Base-by-base conservation (phyloP, 2,797 vertebrate genomes). In the Spea hammondii region DNA sequence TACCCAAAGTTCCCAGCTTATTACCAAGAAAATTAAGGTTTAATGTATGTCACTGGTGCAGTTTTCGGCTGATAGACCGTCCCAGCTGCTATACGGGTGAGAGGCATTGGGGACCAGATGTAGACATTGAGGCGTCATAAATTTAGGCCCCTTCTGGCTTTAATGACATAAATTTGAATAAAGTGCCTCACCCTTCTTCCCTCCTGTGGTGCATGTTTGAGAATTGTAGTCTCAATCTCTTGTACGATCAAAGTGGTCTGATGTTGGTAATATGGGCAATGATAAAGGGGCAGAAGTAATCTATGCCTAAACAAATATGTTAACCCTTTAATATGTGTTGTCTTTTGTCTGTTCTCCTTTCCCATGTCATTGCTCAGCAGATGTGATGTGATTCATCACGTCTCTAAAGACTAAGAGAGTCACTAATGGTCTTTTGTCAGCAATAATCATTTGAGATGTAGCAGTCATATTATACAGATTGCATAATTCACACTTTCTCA, bases 121-220 rank as follows among this genome's bases (percentile, higher is more conserved):
- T 57, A 82, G 79, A 73, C 79, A 82, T 82, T 82, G 69, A 74
- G 70, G 75, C 74, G 45, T 74, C 70, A 78, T 82, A 77, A 82
- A 82, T 78, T 50, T 65, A 72, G 53, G 70, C 70, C 65, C 65
- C 80, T 69, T 77, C 80, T 70, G 80, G 70, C 70, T 70, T 50
- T 49, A 48, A 77, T 74, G 65, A 71, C 80, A 78, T 70, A 48
- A 70, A 82, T 82, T 59, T 82, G 51, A 70, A 82, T 82, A 82
- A 74, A 60, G 74, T 77, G 57, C 57, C 77, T 66, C 77, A 55
- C 77, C 64, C 53, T 55, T 17, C 12, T 17, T 48, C 46, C 12
- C 13, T 13, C 45, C 14, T 67, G 49, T 73, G 17, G 55, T 62
- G 57, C 53, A 44, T 12, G 47, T 78, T 46, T 32, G 65, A 10